Percentiles rank a stretch among this genome's conserved stretches.
phyloP scores from a whole-genome alignment of 2,888 invertebrate genomes.

The Drosophila mayaguana region DNA sequence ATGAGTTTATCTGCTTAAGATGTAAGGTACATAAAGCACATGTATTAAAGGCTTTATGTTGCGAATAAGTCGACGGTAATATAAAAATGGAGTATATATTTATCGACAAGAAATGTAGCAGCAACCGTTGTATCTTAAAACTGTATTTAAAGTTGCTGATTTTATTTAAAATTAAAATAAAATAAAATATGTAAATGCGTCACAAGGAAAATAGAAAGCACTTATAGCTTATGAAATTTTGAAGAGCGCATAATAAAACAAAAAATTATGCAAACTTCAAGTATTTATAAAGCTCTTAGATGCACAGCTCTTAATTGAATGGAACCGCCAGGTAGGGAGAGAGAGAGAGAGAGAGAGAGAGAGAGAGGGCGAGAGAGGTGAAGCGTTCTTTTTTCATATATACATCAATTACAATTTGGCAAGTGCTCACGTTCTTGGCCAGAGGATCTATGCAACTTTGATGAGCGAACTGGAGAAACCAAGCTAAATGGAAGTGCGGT shows the following conservation, averaged over 20 bases:
- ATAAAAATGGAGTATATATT: background rate
- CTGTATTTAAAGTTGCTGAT: background rate
- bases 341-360: background rate
- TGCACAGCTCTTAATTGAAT: slow-evolving; percentile 44
- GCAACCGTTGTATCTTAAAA: background rate
- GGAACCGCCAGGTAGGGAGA: slow-evolving; percentile 13
- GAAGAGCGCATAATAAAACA: background rate
- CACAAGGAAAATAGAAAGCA: background rate
- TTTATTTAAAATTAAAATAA: background rate
- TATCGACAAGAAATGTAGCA: background rate
- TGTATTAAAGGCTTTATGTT: background rate
- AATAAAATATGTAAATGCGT: background rate
- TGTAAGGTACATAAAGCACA: background rate
- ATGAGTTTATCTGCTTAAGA: background rate
- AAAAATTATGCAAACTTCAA: slow-evolving; percentile 24
- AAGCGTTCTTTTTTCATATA: background rate
- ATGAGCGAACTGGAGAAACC: slow-evolving; percentile 47
- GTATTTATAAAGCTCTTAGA: slow-evolving; percentile 45
- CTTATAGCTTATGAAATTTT: background rate
- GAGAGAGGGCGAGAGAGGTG: background rate
- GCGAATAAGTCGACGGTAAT: background rate
- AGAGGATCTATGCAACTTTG: slow-evolving; percentile 63
- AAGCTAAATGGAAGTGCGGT: slow-evolving; percentile 75
- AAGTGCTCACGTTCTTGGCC: slow-evolving; percentile 33
- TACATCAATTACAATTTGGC: slow-evolving; percentile 61